These are phyloP conservation scores for Ascaphus truei DNA, from an alignment of 2,113 vertebrate species.

Conservation along the genomic window DNA sequence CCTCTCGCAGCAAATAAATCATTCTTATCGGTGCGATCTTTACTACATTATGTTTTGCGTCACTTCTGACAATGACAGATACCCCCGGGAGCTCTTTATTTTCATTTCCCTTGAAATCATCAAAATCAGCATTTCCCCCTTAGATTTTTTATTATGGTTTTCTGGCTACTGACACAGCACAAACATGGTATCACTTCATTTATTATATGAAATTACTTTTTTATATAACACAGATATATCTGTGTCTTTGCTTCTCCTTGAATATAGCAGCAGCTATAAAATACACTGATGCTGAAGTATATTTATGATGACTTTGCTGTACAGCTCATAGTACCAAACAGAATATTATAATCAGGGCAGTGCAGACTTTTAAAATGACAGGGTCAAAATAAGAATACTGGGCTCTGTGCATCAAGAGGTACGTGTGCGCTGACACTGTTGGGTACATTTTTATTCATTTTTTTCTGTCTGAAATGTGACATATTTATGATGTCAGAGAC, in stretches of 20 bases:
- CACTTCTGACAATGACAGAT: conserved; percentile 38
- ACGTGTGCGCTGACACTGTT: no score
- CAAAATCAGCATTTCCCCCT: conserved; percentile 38
- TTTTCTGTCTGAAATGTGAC: no score
- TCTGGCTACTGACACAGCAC: conserved; percentile 35
- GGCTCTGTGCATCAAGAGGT: no score
- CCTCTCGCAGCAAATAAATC: conserved; percentile 39
- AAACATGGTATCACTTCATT: not conserved
- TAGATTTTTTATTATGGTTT: conserved; percentile 33
- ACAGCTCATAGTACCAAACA: no score
- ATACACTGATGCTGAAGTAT: no score
- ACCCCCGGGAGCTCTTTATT: conserved; percentile 39
- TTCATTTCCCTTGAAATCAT: conserved; percentile 40
- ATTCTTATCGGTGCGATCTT: conserved; percentile 40
- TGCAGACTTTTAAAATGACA: no score
- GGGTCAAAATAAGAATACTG: no score
- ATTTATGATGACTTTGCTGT: no score
- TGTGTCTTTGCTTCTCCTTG: not conserved
- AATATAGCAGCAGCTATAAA: not conserved
- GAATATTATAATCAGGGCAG: no score
- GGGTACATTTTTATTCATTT: no score
- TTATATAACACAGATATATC: not conserved
- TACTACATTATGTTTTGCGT: conserved; percentile 32
- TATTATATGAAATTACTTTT: conserved; percentile 7
- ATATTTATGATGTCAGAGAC: no score